Conservation (phyloP, 2,113 vertebrate genomes). For the Urocynchramus pylzowi region DNA sequence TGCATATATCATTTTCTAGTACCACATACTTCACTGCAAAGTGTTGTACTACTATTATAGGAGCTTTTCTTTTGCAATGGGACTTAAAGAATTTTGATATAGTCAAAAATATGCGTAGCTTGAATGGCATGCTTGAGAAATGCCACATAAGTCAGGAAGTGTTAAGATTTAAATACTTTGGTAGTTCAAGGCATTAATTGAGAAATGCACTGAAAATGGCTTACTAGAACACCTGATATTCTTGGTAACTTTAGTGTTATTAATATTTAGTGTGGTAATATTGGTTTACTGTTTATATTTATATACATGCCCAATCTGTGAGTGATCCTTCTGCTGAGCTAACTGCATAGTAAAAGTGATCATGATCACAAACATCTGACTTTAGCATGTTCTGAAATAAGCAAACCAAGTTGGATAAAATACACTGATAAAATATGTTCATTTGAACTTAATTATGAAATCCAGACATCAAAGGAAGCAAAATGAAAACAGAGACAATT, state of each 20-base stretch:
- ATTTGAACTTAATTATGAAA: background rate
- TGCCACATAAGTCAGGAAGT: background rate
- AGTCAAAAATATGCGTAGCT: background rate
- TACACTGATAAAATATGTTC: background rate
- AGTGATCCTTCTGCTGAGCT: background rate
- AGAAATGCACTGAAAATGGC: background rate
- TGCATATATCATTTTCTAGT: constrained; percentile 37
- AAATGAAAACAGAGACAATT: background rate
- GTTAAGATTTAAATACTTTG: background rate
- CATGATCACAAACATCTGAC: background rate
- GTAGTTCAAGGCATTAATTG: background rate
- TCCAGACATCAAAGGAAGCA: background rate
- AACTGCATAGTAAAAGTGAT: background rate
- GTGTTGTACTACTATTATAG: background rate
- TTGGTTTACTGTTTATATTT: background rate
- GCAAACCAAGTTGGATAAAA: background rate
- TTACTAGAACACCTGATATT: background rate
- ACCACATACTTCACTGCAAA: background rate
- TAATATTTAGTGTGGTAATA: background rate
- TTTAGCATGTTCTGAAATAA: background rate
- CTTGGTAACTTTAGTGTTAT: background rate
- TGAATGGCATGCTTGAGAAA: background rate
- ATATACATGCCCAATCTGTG: background rate
- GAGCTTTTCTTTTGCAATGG: background rate
- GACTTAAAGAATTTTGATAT: background rate